These are phyloP conservation scores for Oceanites oceanicus DNA, from an alignment of 2,113 vertebrate species.

Conservation along the genomic window DNA sequence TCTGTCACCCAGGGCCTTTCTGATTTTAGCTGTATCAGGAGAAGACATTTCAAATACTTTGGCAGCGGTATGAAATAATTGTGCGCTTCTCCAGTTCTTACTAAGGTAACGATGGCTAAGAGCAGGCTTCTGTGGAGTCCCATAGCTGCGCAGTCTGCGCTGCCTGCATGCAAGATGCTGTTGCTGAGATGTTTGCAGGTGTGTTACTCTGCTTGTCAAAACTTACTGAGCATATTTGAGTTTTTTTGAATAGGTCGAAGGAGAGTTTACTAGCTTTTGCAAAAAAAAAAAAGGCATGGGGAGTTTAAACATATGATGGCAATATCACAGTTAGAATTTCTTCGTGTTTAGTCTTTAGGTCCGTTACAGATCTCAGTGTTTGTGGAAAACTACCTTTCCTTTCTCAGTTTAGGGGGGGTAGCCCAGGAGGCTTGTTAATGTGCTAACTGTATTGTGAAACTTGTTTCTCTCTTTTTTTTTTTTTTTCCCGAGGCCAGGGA, in stretches of 20 bases:
- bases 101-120: not conserved
- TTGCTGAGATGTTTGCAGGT: not conserved
- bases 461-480: not conserved
- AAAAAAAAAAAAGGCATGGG: not conserved
- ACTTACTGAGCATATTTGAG: not conserved
- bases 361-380: not conserved
- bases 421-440: not conserved
- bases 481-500: not conserved
- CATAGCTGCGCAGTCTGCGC: rapidly evolving
- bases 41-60: not conserved
- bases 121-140: not conserved
- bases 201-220: not conserved
- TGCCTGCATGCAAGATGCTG: rapidly evolving
- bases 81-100: rapidly evolving
- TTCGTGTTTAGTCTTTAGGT: not conserved
- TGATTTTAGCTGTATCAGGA: not conserved
- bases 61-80: rapidly evolving
- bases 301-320: not conserved
- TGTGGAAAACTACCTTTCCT: not conserved
- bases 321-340: not conserved
- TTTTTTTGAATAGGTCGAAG: not conserved
- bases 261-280: not conserved
- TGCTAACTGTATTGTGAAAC: not conserved
- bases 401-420: not conserved
- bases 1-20: not conserved